phyloP scores from a whole-genome alignment of 2,888 invertebrate species.

The Shargacucullia verbasci region DNA sequence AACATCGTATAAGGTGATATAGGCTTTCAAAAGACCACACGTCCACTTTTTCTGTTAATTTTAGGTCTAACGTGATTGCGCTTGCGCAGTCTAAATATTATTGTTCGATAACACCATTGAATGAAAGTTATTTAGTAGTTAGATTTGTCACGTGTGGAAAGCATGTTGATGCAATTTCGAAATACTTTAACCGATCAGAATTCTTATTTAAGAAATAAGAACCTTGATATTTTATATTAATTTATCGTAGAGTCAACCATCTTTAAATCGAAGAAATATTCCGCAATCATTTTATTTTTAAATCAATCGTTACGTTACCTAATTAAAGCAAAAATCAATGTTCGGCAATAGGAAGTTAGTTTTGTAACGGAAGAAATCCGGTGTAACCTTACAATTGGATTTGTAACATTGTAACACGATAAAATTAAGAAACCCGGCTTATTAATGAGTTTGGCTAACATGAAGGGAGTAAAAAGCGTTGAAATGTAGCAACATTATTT shows the following conservation, averaged over 20 bases:
- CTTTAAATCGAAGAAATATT: slow-evolving; percentile 17
- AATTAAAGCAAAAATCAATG: slow-evolving; percentile 52
- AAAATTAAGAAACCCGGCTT: slow-evolving; percentile 77
- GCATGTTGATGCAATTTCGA: slow-evolving; percentile 14
- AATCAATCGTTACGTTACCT: slow-evolving; percentile 51
- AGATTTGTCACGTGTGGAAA: slow-evolving; percentile 33
- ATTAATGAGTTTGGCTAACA: slow-evolving; percentile 79
- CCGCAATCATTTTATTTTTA: slow-evolving; percentile 40
- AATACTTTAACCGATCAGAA: slow-evolving; percentile 8
- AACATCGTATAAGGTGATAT: slow-evolving; percentile 19
- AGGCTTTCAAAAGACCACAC: slow-evolving; percentile 11
- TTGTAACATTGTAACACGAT: slow-evolving; percentile 65
- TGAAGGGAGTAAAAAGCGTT: slow-evolving; percentile 80
- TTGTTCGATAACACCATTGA: slow-evolving; percentile 57
- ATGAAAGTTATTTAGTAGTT: slow-evolving; percentile 31
- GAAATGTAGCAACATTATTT: slow-evolving; percentile 78
- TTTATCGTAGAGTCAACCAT: slow-evolving; percentile 11
- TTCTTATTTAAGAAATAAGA: slow-evolving; percentile 10
- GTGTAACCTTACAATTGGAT: slow-evolving; percentile 72
- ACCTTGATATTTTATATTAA: slow-evolving; percentile 17
- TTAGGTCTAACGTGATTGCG: slow-evolving; percentile 52
- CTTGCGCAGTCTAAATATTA: slow-evolving; percentile 68
- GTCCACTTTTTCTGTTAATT: slow-evolving; percentile 12
- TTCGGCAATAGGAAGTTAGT: slow-evolving; percentile 68
- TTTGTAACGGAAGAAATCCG: slow-evolving; percentile 77